A percentile compares a stretch with the other conserved stretches of the same genome.
Conservation (phyloP, 2,113 vertebrate species). For the Uria aalge region DNA sequence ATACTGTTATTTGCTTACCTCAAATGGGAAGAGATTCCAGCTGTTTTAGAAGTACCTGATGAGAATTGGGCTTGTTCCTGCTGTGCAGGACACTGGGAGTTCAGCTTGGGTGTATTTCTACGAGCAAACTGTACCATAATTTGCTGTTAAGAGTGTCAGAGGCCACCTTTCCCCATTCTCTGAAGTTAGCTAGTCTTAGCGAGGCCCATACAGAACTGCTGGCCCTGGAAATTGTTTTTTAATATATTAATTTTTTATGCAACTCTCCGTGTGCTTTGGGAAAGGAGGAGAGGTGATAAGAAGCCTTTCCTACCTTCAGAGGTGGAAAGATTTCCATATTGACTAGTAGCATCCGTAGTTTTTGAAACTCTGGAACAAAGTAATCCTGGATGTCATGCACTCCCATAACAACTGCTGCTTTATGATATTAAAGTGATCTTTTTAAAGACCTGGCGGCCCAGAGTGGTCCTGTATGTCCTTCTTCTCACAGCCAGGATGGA, state of each 20-base stretch:
- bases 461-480: not conserved
- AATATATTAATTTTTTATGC: no score
- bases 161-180: rapidly evolving
- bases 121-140: not conserved
- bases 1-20: not conserved
- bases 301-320: not conserved
- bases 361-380: not conserved
- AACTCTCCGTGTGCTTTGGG: not conserved
- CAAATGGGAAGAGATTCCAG: not conserved
- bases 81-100: not conserved
- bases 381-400: not conserved
- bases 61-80: not conserved
- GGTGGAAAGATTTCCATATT: not conserved
- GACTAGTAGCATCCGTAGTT: not conserved
- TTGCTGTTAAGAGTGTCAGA: not conserved
- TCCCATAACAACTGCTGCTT: not conserved
- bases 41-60: not conserved
- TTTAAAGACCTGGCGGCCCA: not conserved
- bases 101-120: not conserved
- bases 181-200: not conserved
- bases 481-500: not conserved
- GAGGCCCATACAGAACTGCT: not conserved
- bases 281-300: not conserved
- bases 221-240: not conserved
- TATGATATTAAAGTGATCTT: not conserved